Percentiles rank a stretch among this genome's conserved stretches.
These are phyloP conservation scores for Masnerella sp. DNA, from an alignment of 2,888 invertebrate species.

Conservation along the genomic window DNA sequence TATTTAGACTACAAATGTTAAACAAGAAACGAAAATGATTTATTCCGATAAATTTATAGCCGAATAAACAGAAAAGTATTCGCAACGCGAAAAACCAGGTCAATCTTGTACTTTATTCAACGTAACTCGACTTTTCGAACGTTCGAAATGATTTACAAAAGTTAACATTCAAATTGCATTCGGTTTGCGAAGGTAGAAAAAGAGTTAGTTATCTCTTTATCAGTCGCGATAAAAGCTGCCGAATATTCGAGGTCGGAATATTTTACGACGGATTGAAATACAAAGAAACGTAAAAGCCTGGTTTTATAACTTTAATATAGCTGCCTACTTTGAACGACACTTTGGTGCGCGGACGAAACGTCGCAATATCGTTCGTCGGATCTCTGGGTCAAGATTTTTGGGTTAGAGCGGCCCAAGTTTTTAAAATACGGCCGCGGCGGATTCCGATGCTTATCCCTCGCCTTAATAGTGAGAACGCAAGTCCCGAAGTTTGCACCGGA, in stretches of 20 bases:
- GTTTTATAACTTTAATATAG: conserved; percentile 30
- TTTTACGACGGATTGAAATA: conserved; percentile 19
- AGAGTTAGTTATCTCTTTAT: conserved; percentile 9
- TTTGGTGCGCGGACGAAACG: conserved; percentile 6
- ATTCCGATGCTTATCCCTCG: conserved; percentile 35
- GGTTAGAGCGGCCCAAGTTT: conserved; percentile 30
- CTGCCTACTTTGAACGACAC: conserved; percentile 19
- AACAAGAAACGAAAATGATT: too few relatives aligned
- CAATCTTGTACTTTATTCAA: too few relatives aligned
- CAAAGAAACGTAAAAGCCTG: conserved; percentile 13
- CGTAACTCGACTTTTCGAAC: background rate
- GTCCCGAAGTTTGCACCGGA: conserved; percentile 19
- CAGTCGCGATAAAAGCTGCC: background rate
- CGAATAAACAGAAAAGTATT: too few relatives aligned
- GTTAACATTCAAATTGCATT: too few relatives aligned
- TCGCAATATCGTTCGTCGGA: conserved; percentile 29
- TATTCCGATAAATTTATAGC: too few relatives aligned
- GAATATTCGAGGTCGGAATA: conserved; percentile 12
- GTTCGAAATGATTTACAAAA: background rate
- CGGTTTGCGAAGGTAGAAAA: too few relatives aligned
- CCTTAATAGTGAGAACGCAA: conserved; percentile 36
- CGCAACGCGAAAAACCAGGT: too few relatives aligned
- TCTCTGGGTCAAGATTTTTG: conserved; percentile 46
- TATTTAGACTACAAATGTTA: conserved; percentile 36
- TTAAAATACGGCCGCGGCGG: conserved; percentile 37